These are phyloP conservation scores for Ardeotis arabs DNA, from an alignment of 2,113 vertebrate genomes.

Conservation along the genomic window DNA sequence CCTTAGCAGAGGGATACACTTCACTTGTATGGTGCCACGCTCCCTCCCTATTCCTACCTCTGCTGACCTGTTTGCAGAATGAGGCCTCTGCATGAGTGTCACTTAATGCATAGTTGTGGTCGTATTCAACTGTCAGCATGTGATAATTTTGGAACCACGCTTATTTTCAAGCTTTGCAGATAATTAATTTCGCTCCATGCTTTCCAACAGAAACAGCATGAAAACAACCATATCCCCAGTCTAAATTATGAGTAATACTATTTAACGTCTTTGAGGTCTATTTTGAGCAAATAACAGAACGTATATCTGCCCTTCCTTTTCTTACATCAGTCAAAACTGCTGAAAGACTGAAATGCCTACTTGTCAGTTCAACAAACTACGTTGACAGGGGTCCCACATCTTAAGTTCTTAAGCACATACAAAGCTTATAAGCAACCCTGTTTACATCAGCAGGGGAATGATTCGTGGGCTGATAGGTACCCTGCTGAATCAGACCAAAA, in stretches of 20 bases:
- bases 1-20: background rate
- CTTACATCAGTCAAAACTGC: background rate
- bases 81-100: background rate
- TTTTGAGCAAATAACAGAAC: slow-evolving; percentile 12
- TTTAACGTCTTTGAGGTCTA: slow-evolving; percentile 14
- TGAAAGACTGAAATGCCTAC: background rate
- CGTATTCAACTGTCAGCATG: background rate
- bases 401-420: background rate
- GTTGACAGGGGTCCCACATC: background rate
- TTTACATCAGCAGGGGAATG: background rate
- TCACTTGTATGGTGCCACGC: rapidly evolving
- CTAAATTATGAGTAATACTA: slow-evolving; percentile 31
- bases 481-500: slow-evolving; percentile 11
- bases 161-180: background rate
- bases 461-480: background rate
- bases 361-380: background rate
- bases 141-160: rapidly evolving
- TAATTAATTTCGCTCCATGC: background rate
- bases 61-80: background rate
- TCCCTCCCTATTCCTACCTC: background rate
- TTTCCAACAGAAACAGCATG: slow-evolving; percentile 20
- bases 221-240: background rate
- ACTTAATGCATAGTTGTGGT: background rate
- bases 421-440: background rate
- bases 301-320: background rate